Conservation (phyloP, 1,140 invertebrate species). For the Onthophagus taurus region DNA sequence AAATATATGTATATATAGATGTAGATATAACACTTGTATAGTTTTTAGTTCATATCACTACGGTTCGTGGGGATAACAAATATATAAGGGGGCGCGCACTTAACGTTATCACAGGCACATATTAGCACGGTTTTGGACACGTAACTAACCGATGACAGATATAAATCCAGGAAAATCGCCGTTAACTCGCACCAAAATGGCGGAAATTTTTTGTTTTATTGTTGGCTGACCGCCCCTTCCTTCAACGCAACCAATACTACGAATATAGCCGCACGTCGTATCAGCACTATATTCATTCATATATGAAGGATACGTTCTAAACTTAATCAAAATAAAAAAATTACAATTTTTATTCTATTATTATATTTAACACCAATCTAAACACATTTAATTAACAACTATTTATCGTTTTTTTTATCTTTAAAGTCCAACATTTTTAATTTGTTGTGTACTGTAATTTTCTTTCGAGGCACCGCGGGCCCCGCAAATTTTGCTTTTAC, state of each 20-base stretch:
- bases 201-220: constrained; percentile 27
- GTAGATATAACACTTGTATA: constrained; percentile 17
- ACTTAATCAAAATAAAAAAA: too few relatives aligned
- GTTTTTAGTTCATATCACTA: constrained; percentile 30
- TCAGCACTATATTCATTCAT: too few relatives aligned
- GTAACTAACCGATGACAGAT: constrained; percentile 21
- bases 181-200: constrained; percentile 29
- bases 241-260: too few relatives aligned
- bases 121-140: constrained; percentile 16
- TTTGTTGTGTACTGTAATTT: too few relatives aligned
- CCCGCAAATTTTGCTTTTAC: constrained; percentile 32
- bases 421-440: too few relatives aligned
- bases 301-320: too few relatives aligned
- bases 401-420: too few relatives aligned
- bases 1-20: constrained; percentile 15
- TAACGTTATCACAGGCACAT: constrained; percentile 35
- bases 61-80: too few relatives aligned
- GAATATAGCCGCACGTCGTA: too few relatives aligned
- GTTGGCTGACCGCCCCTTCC: constrained; percentile 17
- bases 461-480: constrained; percentile 14
- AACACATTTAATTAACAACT: too few relatives aligned
- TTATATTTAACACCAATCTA: too few relatives aligned
- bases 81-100: constrained; percentile 22
- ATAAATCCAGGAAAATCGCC: constrained; percentile 21
- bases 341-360: too few relatives aligned